A percentile compares a stretch with the other conserved stretches of the same genome.
Evolutionary conservation across 1,140 invertebrate species (phyloP).

Genomic region (Octopus sinensis): DNA sequence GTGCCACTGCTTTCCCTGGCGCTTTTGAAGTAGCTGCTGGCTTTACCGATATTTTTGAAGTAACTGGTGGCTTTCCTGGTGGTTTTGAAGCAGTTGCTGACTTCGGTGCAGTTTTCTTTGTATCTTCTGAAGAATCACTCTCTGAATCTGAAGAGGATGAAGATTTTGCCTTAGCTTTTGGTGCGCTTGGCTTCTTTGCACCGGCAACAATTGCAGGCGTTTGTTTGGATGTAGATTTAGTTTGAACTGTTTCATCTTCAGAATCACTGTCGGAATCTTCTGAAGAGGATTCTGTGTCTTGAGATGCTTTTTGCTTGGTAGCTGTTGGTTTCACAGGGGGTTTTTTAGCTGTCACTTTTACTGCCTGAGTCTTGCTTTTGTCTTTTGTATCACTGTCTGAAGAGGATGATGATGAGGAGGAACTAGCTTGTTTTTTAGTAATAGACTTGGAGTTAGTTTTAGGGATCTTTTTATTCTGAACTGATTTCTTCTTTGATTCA

Average conservation of each 20-base stretch:
- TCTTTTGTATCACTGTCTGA: background rate
- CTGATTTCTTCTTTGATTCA: too few species aligned
- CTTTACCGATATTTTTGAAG: too few species aligned
- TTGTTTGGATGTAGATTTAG: background rate
- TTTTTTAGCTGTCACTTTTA: too few species aligned
- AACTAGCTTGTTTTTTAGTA: too few species aligned
- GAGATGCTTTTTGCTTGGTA: too few species aligned
- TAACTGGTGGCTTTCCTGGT: too few species aligned
- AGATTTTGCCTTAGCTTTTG: constrained; percentile 1
- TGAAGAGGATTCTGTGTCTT: too few species aligned
- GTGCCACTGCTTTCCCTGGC: background rate
- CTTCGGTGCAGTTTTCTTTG: constrained; percentile 18
- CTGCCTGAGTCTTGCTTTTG: too few species aligned
- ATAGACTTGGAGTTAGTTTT: too few species aligned
- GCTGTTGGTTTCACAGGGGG: too few species aligned
- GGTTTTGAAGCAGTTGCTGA: background rate
- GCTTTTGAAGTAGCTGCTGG: background rate
- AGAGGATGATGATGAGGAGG: background rate
- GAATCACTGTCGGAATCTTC: too few species aligned
- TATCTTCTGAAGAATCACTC: constrained; percentile 18
- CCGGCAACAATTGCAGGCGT: background rate
- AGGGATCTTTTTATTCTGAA: too few species aligned
- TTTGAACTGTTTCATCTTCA: background rate
- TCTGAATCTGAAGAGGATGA: constrained; percentile 15
- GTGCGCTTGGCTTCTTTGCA: background rate